phyloP scores from a whole-genome alignment of 2,888 invertebrate genomes.

The Scaptomyza tumidula region DNA sequence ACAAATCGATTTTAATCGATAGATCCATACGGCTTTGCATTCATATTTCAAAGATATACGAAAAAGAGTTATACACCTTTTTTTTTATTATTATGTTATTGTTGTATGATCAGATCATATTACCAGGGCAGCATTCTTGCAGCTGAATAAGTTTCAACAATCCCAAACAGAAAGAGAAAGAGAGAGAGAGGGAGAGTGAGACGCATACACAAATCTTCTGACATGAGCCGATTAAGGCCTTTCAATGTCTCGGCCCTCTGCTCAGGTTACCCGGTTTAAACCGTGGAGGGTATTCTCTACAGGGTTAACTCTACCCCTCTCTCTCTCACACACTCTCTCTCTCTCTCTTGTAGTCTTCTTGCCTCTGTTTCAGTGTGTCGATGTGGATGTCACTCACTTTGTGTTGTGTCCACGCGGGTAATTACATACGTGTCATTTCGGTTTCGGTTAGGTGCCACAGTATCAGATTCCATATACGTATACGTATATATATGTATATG shows the following conservation, averaged over 20 bases:
- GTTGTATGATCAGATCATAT: slow-evolving; percentile 63
- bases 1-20: slow-evolving; percentile 17
- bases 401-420: slow-evolving; percentile 69
- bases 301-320: slow-evolving; percentile 17
- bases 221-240: slow-evolving; percentile 84
- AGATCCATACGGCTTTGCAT: slow-evolving; percentile 2
- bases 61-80: slow-evolving; percentile 45
- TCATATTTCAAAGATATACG: slow-evolving; percentile 33
- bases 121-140: slow-evolving; percentile 64
- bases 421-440: slow-evolving; percentile 83
- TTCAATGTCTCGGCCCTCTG: slow-evolving; percentile 75
- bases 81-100: slow-evolving; percentile 29
- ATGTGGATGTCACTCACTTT: slow-evolving; percentile 27
- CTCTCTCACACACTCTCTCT: background rate
- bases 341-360: too few relatives aligned
- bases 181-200: background rate
- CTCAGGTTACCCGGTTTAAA: slow-evolving; percentile 74
- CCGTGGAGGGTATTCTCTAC: slow-evolving; percentile 10
- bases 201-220: slow-evolving; percentile 67
- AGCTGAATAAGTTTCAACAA: slow-evolving; percentile 67
- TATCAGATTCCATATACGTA: slow-evolving; percentile 74
- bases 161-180: background rate
- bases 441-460: slow-evolving; percentile 82
- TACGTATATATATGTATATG: slow-evolving; percentile 39
- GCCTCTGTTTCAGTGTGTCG: background rate